Evolutionary conservation across 2,797 vertebrate species (phyloP).

Genomic region (Gobio occitaniae): DNA sequence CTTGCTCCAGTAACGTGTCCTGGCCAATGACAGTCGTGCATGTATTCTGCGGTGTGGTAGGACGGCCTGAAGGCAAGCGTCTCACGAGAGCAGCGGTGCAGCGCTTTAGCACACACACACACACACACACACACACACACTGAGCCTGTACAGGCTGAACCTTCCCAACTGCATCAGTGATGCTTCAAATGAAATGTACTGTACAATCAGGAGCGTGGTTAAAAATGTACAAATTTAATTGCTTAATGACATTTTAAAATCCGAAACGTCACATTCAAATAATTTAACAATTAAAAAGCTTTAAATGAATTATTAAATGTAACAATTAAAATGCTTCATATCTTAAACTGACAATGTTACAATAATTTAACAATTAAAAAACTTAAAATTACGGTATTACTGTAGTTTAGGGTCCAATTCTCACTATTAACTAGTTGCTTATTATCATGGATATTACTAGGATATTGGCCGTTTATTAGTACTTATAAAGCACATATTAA

Average conservation of each 20-base stretch:
- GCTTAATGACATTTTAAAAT: background rate
- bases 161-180: background rate
- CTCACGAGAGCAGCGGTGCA: slow-evolving; percentile 8
- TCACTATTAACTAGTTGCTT: no score
- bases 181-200: background rate
- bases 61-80: slow-evolving; percentile 10
- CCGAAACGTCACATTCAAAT: background rate
- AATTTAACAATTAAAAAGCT: background rate
- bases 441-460: no score
- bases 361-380: no score
- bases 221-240: background rate
- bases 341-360: no score
- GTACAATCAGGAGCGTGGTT: background rate
- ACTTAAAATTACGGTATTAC: no score
- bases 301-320: no score
- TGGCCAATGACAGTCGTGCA: slow-evolving; percentile 54
- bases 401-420: no score
- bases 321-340: no score
- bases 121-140: background rate
- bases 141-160: background rate
- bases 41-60: slow-evolving; percentile 46
- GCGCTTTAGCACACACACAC: background rate
- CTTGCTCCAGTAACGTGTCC: slow-evolving; percentile 62
- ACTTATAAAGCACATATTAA: no score
- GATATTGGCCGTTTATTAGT: no score